Base-by-base conservation (phyloP, 2,888 invertebrate species). In the Micropterix aruncella region DNA sequence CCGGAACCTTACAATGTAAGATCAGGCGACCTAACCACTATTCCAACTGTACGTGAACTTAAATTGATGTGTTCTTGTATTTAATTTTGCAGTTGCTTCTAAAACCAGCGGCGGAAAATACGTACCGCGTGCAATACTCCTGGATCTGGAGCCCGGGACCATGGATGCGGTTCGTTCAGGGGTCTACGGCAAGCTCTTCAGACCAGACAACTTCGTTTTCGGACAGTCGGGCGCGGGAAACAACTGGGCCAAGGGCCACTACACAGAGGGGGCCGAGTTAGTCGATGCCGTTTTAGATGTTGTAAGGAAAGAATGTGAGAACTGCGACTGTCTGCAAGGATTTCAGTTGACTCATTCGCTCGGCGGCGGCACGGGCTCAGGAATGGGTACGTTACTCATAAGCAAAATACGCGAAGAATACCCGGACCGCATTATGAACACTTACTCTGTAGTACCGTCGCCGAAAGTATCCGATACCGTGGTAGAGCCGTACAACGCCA, bases 61-160 rank as follows among this genome's bases (percentile, higher is more conserved):
- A n/a, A n/a, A n/a, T n/a, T n/a, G n/a, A n/a, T n/a, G n/a, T n/a
- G n/a, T n/a, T n/a, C n/a, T n/a, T n/a, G 12, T 27, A 12, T 7
- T 27, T 27, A 7, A 5, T 27, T 27, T 27, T 27, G 27, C 12
- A 27, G 27, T 5, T 27, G 27, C 27, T 7, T 27, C 27, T 5
- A 12, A 5, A 12, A 27, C 27, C 27, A 27, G 27, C 27, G 27
- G 80, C 27, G 87, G 89, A 51, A 93, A 93, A 70, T 95, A 93
- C 70, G 94, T 95, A 44, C 94, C 94, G 44, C 77, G 94, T 51
- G 91, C 93, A 55, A 83, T 94, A 58, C 76, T 95, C 45, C 88
- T 95, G 54, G 95, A 96, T 68, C 74, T 95, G 62, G 95, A 95
- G 66, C 94, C 94, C n/a, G 94, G 95, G 53, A 95, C 94, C 52